Evolutionary conservation across 2,797 vertebrate genomes (phyloP).

Genomic region (Tapirus indicus): DNA sequence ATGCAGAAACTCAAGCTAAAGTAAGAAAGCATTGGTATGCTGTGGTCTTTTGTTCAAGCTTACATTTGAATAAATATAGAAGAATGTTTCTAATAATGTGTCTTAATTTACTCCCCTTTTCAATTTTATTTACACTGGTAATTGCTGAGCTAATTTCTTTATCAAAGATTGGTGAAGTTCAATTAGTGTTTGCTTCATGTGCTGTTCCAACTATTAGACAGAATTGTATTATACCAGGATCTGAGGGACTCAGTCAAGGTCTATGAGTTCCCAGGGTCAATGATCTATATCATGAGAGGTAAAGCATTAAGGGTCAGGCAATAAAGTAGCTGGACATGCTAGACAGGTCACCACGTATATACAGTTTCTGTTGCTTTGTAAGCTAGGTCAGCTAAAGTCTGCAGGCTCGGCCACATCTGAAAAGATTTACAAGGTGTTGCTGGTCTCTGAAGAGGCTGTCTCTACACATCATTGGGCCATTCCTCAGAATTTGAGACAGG

Average conservation of each 20-base stretch:
- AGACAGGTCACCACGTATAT: neutral
- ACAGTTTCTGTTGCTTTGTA: constrained; percentile 27
- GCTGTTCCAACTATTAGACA: constrained; percentile 6
- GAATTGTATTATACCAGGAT: neutral
- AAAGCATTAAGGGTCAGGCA: constrained; percentile 47
- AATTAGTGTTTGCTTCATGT: neutral
- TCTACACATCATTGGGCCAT: neutral
- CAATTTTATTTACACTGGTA: neutral
- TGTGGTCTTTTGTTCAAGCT: neutral
- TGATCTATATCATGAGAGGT: constrained; percentile 26
- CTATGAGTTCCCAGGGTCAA: neutral
- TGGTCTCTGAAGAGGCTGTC: constrained; percentile 26
- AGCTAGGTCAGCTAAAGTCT: constrained; percentile 45
- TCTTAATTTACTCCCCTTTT: neutral
- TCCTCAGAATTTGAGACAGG: neutral
- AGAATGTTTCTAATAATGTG: neutral
- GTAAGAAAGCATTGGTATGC: neutral
- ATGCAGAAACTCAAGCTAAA: neutral
- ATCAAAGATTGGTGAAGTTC: neutral
- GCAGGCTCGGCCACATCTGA: neutral
- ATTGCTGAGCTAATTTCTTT: constrained; percentile 19
- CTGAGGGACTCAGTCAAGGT: neutral
- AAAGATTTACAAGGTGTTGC: constrained; percentile 60
- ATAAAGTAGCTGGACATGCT: neutral
- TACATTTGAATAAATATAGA: neutral